A percentile compares a stretch with the other conserved stretches of the same genome.
Conservation (phyloP, 2,113 vertebrate species). For the Athene cunicularia region DNA sequence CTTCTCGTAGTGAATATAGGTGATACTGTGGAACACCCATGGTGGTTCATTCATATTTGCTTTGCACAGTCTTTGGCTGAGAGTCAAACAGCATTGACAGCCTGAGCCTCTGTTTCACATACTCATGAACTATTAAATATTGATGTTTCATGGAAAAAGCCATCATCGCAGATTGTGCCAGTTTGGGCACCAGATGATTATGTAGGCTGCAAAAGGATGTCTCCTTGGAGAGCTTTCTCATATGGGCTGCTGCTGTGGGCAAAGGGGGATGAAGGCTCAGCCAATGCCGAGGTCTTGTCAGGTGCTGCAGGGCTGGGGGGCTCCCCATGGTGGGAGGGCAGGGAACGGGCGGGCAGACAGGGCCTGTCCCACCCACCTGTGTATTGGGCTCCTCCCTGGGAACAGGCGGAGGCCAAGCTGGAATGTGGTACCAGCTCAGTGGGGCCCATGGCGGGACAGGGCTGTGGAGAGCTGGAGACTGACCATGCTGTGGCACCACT, state of each 20-base stretch:
- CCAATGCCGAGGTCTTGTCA: neutral
- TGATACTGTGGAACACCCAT: neutral
- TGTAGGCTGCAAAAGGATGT: neutral
- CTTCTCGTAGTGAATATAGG: neutral
- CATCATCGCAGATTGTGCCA: neutral
- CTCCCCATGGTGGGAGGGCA: too few relatives aligned
- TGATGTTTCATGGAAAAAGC: neutral
- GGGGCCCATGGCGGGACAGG: neutral
- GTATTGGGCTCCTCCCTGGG: neutral
- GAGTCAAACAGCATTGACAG: neutral
- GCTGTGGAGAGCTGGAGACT: neutral
- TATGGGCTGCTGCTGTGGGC: neutral
- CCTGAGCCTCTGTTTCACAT: neutral
- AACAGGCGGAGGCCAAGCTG: neutral
- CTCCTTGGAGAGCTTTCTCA: neutral
- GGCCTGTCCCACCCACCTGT: too few relatives aligned
- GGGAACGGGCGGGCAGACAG: neutral
- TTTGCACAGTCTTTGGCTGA: neutral
- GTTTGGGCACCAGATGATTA: neutral
- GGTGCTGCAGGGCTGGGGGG: neutral
- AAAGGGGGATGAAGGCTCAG: neutral
- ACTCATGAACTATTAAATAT: neutral
- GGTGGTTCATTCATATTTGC: neutral
- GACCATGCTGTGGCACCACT: rapidly evolving
- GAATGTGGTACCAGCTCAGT: too few relatives aligned